Evolutionary conservation across 2,888 invertebrate species (phyloP).

Genomic region (Thymelicus sylvestris): DNA sequence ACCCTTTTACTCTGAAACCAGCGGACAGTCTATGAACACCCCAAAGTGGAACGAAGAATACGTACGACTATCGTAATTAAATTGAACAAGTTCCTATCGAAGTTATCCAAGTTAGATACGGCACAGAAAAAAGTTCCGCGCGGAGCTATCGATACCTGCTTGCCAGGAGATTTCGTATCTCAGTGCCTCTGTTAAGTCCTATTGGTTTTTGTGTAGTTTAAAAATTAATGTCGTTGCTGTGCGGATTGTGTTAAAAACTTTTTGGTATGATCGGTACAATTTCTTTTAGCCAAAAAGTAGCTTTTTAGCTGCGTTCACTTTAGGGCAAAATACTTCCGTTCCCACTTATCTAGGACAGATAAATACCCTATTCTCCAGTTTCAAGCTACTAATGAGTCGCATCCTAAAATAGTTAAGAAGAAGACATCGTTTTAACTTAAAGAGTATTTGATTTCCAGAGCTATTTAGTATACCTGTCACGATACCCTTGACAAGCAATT

Average conservation of each 20-base stretch:
- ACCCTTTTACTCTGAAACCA: background rate
- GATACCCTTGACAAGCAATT: constrained; percentile 10
- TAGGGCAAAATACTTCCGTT: too few relatives aligned
- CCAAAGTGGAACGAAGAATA: constrained; percentile 12
- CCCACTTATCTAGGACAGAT: too few relatives aligned
- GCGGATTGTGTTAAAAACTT: too few relatives aligned
- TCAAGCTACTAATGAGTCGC: too few relatives aligned
- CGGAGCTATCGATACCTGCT: background rate
- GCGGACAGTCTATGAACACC: background rate
- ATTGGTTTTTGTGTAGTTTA: too few relatives aligned
- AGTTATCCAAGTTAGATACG: constrained; percentile 13
- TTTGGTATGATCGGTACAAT: too few relatives aligned
- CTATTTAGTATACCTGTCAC: background rate
- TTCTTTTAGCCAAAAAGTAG: too few relatives aligned
- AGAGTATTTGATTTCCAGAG: background rate
- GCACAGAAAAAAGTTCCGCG: constrained; percentile 1
- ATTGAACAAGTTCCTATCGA: constrained; percentile 13
- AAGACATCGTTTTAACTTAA: background rate
- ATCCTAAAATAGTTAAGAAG: background rate
- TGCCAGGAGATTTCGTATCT: background rate
- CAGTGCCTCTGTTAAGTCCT: background rate
- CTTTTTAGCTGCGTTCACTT: too few relatives aligned
- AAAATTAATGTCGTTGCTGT: too few relatives aligned
- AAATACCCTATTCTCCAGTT: too few relatives aligned
- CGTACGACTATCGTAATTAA: constrained; percentile 14